Conservation (phyloP, 2,888 invertebrate genomes). For the Frankliniella fusca region DNA sequence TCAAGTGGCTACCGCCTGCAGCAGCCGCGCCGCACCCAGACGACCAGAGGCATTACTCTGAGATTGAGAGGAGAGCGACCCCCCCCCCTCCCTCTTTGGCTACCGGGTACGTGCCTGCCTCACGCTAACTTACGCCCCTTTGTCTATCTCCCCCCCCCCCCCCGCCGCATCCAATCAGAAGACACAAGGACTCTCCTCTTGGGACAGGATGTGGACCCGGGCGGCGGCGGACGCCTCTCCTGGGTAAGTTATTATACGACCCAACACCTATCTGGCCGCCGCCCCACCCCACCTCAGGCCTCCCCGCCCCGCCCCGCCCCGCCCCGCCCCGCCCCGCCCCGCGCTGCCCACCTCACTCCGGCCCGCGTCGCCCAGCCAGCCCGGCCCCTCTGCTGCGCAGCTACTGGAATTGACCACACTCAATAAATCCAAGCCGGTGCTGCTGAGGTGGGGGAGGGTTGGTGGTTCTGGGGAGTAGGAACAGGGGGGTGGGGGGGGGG, state of each 20-base stretch:
- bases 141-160: background rate
- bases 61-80: background rate
- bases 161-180: background rate
- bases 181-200: background rate
- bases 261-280: background rate
- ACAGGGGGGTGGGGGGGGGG: background rate
- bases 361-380: background rate
- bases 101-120: conserved; percentile 8
- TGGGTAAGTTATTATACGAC: background rate
- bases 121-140: background rate
- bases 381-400: background rate
- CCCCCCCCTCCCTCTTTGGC: background rate
- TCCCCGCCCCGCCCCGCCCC: background rate
- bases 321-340: background rate
- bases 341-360: background rate
- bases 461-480: background rate
- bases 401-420: conserved; percentile 25
- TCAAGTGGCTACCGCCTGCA: background rate
- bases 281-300: background rate
- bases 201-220: background rate
- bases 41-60: background rate
- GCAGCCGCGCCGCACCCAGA: background rate
- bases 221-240: background rate
- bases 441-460: background rate
- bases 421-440: conserved; percentile 5